Percentiles rank a stretch among this genome's conserved stretches.
These are phyloP conservation scores for Stercorarius parasiticus DNA, from an alignment of 2,113 vertebrate genomes.

Conservation along the genomic window DNA sequence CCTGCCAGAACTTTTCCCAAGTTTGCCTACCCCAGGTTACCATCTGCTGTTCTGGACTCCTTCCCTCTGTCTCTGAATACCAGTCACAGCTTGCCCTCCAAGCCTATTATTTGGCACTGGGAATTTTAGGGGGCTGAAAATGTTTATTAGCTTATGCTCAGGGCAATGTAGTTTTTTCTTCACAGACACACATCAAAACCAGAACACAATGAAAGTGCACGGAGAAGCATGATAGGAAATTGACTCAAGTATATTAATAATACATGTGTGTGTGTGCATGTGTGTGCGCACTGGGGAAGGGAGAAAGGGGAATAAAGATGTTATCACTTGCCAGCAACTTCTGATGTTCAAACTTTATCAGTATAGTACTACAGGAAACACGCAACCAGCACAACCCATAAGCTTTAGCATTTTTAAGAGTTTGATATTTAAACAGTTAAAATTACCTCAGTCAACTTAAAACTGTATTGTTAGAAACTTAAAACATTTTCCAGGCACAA, in stretches of 20 bases:
- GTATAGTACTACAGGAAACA: not conserved
- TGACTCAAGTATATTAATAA: not conserved
- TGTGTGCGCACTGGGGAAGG: not conserved
- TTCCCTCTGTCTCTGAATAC: not conserved
- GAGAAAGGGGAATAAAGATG: not conserved
- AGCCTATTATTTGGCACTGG: not conserved
- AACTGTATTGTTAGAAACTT: not conserved
- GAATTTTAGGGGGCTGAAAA: not conserved
- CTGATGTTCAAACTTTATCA: not conserved
- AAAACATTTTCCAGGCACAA: not conserved
- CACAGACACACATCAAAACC: not conserved
- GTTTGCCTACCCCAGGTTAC: not conserved
- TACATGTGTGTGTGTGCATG: too few species aligned
- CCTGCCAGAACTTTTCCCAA: not conserved
- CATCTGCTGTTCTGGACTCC: constrained; percentile 28
- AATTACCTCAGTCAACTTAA: not conserved
- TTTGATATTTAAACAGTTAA: not conserved
- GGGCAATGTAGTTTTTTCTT: not conserved
- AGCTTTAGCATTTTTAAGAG: not conserved
- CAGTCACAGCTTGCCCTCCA: constrained; percentile 10
- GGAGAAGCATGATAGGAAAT: not conserved
- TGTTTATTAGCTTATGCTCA: not conserved
- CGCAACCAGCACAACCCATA: not conserved
- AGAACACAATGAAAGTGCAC: not conserved
- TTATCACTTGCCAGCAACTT: not conserved